Evolutionary conservation across 2,888 invertebrate species (phyloP), one percentile per base, ranked within the genome.

Genomic region (Eristalis intricaria): DNA sequence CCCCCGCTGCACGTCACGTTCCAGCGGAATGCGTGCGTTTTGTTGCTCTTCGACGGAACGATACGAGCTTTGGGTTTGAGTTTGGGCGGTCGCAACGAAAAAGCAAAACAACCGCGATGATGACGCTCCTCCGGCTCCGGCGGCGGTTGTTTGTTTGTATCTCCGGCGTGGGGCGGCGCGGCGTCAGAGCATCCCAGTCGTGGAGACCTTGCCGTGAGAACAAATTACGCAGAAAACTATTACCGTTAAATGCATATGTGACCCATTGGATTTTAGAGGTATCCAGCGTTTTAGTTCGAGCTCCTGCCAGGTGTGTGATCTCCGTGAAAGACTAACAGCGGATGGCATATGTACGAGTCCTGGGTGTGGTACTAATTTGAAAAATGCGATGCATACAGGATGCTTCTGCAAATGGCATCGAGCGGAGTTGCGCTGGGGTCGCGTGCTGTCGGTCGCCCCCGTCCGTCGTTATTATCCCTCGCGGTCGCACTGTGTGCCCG

Each of bases 151-250:
- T 19, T 50, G 50, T 78, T 78, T 84, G 78, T 69, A 73, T 78
- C 81, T 61, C 29, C 35, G 69, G 50, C 50, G 50, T 26, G 60
- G 23, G n/a, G n/a, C n/a, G n/a, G n/a, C n/a, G n/a, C n/a, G n/a
- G n/a, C n/a, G n/a, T n/a, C 23, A 60, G 26, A 60, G 2, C 60
- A 32, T 58, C 58, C 43, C 70, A 3, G 50, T 23, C 70, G 50
- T 22, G 26, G 65, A 63, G 68, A 81, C 76, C 73, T 80, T 71
- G 64, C 71, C 66, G 63, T 68, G 89, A 90, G 90, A 91, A 91
- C 91, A 92, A 92, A 92, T 92, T 92, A 91, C 91, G 91, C 91
- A 91, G 91, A 92, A 92, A 92, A 92, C 91, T 92, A 92, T 92
- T 92, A 91, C 91, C 91, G 91, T 92, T 92, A 91, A 91, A 88